A percentile compares a stretch with the other conserved stretches of the same genome.
Evolutionary conservation across 2,797 vertebrate genomes (phyloP).

Genomic region (Melanotaenia boesemani): DNA sequence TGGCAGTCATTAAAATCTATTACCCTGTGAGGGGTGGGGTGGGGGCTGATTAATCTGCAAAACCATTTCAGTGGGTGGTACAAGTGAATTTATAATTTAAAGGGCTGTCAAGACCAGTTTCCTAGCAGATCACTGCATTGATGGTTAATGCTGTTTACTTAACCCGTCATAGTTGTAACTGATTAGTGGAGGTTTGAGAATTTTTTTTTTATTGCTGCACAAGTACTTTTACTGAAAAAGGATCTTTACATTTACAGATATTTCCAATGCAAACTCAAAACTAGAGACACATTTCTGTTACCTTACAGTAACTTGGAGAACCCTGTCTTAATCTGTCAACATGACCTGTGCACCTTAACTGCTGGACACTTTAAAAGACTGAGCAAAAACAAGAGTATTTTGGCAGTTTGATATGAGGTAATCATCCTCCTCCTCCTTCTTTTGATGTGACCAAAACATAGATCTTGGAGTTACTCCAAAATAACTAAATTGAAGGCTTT

Average conservation of each 20-base stretch:
- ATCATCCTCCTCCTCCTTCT: not conserved
- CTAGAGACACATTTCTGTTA: not conserved
- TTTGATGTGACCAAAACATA: constrained; percentile 21
- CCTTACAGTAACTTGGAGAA: constrained; percentile 2
- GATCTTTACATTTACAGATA: not conserved
- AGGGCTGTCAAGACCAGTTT: not conserved
- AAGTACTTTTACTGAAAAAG: not conserved
- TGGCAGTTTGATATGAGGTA: too few species aligned
- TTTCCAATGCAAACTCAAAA: not conserved
- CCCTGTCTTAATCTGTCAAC: constrained; percentile 16
- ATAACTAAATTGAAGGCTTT: constrained; percentile 21
- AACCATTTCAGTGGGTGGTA: not conserved
- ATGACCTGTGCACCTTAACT: not conserved
- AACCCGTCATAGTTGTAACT: not conserved
- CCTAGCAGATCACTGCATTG: not conserved
- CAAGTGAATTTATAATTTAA: not conserved
- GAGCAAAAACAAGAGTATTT: too few species aligned
- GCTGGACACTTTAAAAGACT: not conserved
- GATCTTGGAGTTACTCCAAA: constrained; percentile 13
- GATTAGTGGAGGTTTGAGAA: not conserved
- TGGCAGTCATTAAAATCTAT: not conserved
- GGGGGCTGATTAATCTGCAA: not conserved
- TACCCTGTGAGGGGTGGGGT: not conserved
- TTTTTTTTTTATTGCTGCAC: not conserved
- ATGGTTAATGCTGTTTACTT: not conserved